These are phyloP conservation scores for Drosophila ercepeae DNA, from an alignment of 1,140 invertebrate genomes.

Conservation along the genomic window DNA sequence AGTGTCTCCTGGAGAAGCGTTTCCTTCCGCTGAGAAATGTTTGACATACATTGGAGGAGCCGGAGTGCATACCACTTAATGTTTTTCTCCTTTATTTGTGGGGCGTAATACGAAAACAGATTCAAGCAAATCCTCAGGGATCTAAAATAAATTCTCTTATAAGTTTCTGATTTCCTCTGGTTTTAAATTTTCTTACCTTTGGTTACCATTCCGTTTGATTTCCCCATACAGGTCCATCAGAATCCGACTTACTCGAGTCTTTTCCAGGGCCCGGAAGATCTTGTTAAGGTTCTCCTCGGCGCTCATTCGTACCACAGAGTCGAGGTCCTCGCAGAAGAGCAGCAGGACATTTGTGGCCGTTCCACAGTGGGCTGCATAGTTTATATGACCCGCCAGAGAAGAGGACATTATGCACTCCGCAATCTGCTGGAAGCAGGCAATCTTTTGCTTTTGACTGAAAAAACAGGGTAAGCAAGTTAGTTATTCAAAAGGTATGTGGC, in stretches of 20 bases:
- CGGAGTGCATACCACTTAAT: constrained; percentile 91
- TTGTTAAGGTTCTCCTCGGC: constrained; percentile 92
- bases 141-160: constrained; percentile 70
- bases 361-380: constrained; percentile 88
- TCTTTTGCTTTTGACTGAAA: constrained; percentile 89
- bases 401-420: constrained; percentile 88
- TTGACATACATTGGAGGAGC: constrained; percentile 88
- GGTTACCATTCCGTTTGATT: constrained; percentile 90
- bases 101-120: constrained; percentile 90
- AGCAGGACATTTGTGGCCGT: constrained; percentile 90
- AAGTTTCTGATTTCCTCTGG: background rate
- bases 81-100: constrained; percentile 89
- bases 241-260: constrained; percentile 87
- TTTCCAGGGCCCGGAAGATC: constrained; percentile 88
- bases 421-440: constrained; percentile 87
- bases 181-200: constrained; percentile 46
- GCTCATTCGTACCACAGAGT: constrained; percentile 91
- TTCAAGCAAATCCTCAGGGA: constrained; percentile 89
- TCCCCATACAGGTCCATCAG: constrained; percentile 92
- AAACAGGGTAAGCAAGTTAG: constrained; percentile 33
- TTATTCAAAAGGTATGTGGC: constrained; percentile 18
- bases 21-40: constrained; percentile 88
- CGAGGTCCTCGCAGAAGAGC: constrained; percentile 89
- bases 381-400: constrained; percentile 84
- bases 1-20: constrained; percentile 90